Evolutionary conservation across 2,797 vertebrate genomes (phyloP).

Genomic region (Intellagama lesueurii): DNA sequence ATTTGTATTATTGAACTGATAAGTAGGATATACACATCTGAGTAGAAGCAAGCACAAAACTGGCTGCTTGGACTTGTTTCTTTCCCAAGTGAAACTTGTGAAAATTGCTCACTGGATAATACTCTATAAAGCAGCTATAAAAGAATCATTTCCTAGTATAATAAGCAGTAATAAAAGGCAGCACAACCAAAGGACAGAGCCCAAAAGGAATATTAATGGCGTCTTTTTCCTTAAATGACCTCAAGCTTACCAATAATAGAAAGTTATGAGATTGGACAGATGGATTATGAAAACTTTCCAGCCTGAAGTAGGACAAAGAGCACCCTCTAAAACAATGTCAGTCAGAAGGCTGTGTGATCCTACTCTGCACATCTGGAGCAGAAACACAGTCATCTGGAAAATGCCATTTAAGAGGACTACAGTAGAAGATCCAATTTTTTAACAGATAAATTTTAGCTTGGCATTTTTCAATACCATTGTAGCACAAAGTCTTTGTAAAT

Average conservation of each 20-base stretch:
- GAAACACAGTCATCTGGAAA: constrained; percentile 49
- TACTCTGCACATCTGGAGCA: constrained; percentile 25
- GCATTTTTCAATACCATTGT: not conserved
- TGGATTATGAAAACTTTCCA: constrained; percentile 13
- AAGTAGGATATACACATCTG: not conserved
- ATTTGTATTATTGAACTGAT: not conserved
- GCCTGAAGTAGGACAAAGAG: constrained; percentile 16
- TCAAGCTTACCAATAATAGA: constrained; percentile 45
- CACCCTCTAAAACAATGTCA: not conserved
- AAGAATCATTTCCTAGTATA: constrained; percentile 40
- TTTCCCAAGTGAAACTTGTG: constrained; percentile 9
- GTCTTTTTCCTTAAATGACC: constrained; percentile 66
- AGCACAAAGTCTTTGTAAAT: not conserved
- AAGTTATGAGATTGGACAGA: constrained; percentile 24
- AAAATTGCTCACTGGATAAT: not conserved
- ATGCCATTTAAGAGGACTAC: constrained; percentile 55
- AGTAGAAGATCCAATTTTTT: not conserved
- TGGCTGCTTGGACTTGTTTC: constrained; percentile 5
- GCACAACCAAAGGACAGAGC: constrained; percentile 55
- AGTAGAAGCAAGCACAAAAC: constrained; percentile 5
- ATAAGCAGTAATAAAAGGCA: constrained; percentile 60
- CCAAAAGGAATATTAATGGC: constrained; percentile 60
- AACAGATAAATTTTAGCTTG: not conserved
- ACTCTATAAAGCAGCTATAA: constrained; percentile 4
- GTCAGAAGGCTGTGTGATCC: constrained; percentile 1